Evolutionary conservation across 2,888 invertebrate genomes (phyloP).

Genomic region (Vanessa cardui): DNA sequence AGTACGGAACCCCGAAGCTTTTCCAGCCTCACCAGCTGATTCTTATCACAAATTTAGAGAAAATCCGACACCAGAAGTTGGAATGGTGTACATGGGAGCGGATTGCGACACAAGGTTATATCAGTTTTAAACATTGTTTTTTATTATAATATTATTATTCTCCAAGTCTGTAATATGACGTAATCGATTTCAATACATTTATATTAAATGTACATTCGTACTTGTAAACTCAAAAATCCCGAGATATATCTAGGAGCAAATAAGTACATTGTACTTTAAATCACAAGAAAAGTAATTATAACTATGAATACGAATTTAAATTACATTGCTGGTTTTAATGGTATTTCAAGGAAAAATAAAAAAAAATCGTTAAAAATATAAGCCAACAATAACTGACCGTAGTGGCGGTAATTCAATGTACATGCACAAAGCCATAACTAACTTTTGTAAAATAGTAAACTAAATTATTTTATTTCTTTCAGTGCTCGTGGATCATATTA

Average conservation of each 20-base stretch:
- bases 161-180: not conserved
- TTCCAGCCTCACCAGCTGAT: conserved; percentile 81
- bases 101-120: conserved; percentile 66
- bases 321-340: too few relatives aligned
- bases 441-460: not conserved
- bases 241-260: too few relatives aligned
- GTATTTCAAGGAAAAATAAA: too few relatives aligned
- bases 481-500: conserved; percentile 76
- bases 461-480: conserved; percentile 47
- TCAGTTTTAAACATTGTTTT: conserved; percentile 42
- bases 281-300: too few relatives aligned
- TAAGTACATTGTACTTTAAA: too few relatives aligned
- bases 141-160: not conserved
- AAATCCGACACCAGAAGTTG: conserved; percentile 69
- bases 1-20: conserved; percentile 73
- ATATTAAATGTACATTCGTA: too few relatives aligned
- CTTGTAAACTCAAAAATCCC: too few relatives aligned
- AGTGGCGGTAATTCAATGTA: too few relatives aligned
- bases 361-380: too few relatives aligned
- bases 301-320: too few relatives aligned
- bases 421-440: not conserved
- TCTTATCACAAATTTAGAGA: conserved; percentile 82
- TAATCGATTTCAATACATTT: too few relatives aligned
- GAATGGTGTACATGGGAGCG: conserved; percentile 76
- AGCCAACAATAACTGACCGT: too few relatives aligned